Base-by-base conservation (phyloP, 1,140 invertebrate species). In the Anthonomus grandis region DNA sequence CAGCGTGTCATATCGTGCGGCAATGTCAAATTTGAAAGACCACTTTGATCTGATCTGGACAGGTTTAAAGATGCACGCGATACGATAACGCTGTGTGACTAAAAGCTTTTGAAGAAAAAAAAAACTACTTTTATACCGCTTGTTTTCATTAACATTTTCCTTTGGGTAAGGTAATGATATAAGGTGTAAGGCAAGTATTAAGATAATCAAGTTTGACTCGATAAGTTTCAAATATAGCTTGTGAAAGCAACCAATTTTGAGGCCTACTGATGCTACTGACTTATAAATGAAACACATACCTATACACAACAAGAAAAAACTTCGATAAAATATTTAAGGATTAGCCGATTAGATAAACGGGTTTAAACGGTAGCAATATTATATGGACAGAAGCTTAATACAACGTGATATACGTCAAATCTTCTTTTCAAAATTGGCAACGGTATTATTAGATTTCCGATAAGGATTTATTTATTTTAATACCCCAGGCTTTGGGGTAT, bases 31-130 rank as follows among this genome's bases (percentile, higher is more conserved):
- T 56, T 48, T 48, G 44, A 56, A 56, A 56, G 66, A 65, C 66
- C 64, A 66, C 59, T 65, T 64, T 62, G 69, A 69, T 66, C 64
- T 54, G 67, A 69, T 70, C 69, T 68, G 41, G 59, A 51, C 46
- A 51, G 52, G 48, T 54, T 56, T 54, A 46, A 10, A 41, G 68
- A 70, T 70, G 34, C 69, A 70, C 65, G 69, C 69, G 42, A 69
- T 18, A 54, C 59, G 69, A 70, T 70, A 69, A 60, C 48, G 19
- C 41, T 50, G 50, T 61, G 57, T 57, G 44, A 64, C 67, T 70
- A 70, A 70, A 70, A 70, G 69, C 69, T 66, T 70, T 70, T 52
- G 15, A 23, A 44, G 22, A 41, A 57, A 49, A 57, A 47, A 53
- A 55, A 48, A 23, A 24, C 45, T 55, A 55, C 34, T n/a, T n/a